Conservation (phyloP, 2,113 vertebrate species). For the Lathamus discolor region DNA sequence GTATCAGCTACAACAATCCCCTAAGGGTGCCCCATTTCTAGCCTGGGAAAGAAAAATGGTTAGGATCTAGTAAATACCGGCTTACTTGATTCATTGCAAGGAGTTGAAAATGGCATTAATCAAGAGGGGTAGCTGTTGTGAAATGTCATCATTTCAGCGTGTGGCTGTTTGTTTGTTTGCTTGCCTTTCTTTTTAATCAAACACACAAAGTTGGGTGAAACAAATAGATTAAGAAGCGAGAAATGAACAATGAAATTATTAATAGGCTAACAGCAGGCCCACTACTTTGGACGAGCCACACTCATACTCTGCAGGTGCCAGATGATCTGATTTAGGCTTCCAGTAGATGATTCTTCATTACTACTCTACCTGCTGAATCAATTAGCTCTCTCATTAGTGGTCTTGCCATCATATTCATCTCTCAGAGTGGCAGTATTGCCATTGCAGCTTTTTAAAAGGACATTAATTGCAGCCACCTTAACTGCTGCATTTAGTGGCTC, state of each 20-base stretch:
- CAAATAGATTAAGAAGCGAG: slow-evolving; percentile 39
- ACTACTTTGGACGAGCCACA: slow-evolving; percentile 15
- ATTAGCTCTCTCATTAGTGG: slow-evolving; percentile 42
- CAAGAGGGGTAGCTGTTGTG: neutral
- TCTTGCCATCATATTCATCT: neutral
- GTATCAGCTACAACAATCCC: neutral
- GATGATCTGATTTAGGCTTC: slow-evolving; percentile 52
- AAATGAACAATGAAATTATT: slow-evolving; percentile 44
- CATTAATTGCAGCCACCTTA: neutral
- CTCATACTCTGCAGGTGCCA: slow-evolving; percentile 42
- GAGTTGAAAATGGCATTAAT: neutral
- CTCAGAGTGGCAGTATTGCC: neutral
- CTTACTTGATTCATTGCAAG: neutral
- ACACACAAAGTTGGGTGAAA: neutral
- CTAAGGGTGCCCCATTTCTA: neutral
- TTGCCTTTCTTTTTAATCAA: slow-evolving; percentile 38
- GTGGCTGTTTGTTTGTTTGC: slow-evolving; percentile 18
- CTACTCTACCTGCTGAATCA: slow-evolving; percentile 55
- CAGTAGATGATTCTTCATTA: slow-evolving; percentile 45
- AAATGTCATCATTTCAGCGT: neutral
- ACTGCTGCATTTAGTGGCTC: neutral
- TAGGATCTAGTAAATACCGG: neutral
- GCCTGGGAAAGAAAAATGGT: neutral
- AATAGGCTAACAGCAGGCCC: slow-evolving; percentile 35
- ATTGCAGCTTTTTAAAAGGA: neutral